Base-by-base conservation (phyloP, 2,888 invertebrate species). In the Lacanobia oleracea region DNA sequence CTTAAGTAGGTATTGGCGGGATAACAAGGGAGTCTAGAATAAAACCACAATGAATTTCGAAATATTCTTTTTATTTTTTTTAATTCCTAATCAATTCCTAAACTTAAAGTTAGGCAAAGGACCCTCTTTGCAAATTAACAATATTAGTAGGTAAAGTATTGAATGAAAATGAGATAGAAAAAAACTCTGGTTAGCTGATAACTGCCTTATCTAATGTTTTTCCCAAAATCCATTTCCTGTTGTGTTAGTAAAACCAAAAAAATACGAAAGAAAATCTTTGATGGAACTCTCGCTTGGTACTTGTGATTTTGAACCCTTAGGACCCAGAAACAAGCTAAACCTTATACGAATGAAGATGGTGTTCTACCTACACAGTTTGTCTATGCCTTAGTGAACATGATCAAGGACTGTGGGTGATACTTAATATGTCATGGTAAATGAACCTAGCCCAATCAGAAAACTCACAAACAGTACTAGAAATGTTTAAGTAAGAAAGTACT, bases 111-210 rank as follows among this genome's bases (percentile, higher is more conserved):
- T 83, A 86, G 76, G 79, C 79, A n/a, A 64, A 85, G 75, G 85
- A 85, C 83, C 83, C 85, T 78, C 53, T 78, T 85, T 78, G 78
- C 79, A 86, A 86, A 85, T 72, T 1, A 14, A 51, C 6, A 60
- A 48, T 74, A 50, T 53, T 61, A 9, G 16, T 53, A n/a, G n/a
- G n/a, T n/a, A 45, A 23, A 9, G 21, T 53, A 45, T 33, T 12
- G 1, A 14, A 66, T 33, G 45, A n/a, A 16, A 53, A 57, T 56
- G 2, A 56, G 16, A 37, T 10, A 10, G 12, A 57, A 48, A 5
- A 53, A 33, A 72, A 48, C 51, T 23, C 40, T 56, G 37, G 27
- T 1, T 16, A 72, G 18, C 45, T 37, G 33, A 33, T 33, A 33
- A 2, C 6, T 33, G 33, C 33, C 33, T 33, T 6, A 33, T 6